A percentile compares a stretch with the other conserved stretches of the same genome.
phyloP scores from a whole-genome alignment of 2,797 vertebrate genomes.

The Remorina albescens region DNA sequence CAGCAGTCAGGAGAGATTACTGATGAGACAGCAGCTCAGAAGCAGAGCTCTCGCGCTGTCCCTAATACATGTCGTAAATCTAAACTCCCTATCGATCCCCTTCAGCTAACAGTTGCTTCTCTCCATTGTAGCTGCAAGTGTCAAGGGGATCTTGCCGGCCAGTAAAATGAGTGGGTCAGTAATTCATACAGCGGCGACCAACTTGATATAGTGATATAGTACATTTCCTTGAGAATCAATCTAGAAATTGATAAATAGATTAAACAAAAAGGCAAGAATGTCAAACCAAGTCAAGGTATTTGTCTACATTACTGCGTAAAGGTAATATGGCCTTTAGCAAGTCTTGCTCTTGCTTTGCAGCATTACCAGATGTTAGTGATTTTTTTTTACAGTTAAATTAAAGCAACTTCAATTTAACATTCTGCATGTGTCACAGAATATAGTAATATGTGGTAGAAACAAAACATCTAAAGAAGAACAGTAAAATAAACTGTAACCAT shows the following conservation, averaged over 20 bases:
- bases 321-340: not conserved
- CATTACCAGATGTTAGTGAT: not conserved
- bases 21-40: constrained; percentile 45
- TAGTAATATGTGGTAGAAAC: too few species aligned
- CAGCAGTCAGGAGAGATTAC: constrained; percentile 64
- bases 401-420: not conserved
- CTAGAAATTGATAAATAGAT: not conserved
- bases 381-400: too few species aligned
- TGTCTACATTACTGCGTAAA: not conserved
- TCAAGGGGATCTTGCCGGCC: constrained; percentile 31
- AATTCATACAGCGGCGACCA: constrained; percentile 43
- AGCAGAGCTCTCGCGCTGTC: constrained; percentile 46
- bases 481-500: not conserved
- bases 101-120: constrained; percentile 45
- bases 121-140: constrained; percentile 45
- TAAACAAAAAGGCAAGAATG: not conserved
- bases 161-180: constrained; percentile 49
- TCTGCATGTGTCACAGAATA: too few species aligned
- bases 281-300: not conserved
- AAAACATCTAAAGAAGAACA: not conserved
- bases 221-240: not conserved
- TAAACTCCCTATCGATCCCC: constrained; percentile 34
- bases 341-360: not conserved
- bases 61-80: constrained; percentile 53
- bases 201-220: not conserved